These are phyloP conservation scores for Rhinoderma darwinii DNA, from an alignment of 2,113 vertebrate species.

Conservation along the genomic window DNA sequence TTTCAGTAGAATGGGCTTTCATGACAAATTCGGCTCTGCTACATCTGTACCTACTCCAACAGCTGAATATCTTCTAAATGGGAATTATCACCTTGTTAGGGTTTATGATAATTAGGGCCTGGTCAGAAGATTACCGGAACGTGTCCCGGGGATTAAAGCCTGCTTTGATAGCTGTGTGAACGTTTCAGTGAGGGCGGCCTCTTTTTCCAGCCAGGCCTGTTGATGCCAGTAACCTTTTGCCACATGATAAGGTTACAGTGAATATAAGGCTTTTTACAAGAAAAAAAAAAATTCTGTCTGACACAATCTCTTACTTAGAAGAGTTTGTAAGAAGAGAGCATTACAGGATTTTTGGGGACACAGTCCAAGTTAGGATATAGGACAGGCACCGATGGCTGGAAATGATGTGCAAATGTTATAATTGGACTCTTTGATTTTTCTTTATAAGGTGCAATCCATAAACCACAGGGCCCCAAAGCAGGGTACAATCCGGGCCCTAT, in stretches of 20 bases:
- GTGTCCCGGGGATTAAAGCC: conserved; percentile 12
- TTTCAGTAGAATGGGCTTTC: not conserved
- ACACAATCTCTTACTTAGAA: not conserved
- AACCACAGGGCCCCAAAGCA: not conserved
- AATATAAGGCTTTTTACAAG: conserved; percentile 15
- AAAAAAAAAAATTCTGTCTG: conserved; percentile 1
- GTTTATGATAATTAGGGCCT: conserved; percentile 30
- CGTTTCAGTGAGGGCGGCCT: conserved; percentile 23
- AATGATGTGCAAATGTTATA: not conserved
- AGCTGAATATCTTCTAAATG: not conserved
- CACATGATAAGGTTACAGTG: conserved; percentile 15
- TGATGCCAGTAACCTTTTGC: conserved; percentile 38
- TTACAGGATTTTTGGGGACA: not conserved
- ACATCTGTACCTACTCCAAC: not conserved
- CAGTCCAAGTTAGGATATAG: not conserved
- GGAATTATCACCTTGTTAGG: conserved; percentile 42
- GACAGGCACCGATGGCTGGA: not conserved
- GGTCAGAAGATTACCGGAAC: conserved; percentile 26
- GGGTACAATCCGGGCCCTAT: no score
- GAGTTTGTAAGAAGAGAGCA: not conserved
- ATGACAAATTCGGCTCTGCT: not conserved
- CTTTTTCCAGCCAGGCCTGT: not conserved
- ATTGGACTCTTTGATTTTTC: not conserved
- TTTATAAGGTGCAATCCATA: not conserved
- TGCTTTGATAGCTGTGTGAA: conserved; percentile 23